phyloP scores from a whole-genome alignment of 2,888 invertebrate genomes.

The Dione juno region DNA sequence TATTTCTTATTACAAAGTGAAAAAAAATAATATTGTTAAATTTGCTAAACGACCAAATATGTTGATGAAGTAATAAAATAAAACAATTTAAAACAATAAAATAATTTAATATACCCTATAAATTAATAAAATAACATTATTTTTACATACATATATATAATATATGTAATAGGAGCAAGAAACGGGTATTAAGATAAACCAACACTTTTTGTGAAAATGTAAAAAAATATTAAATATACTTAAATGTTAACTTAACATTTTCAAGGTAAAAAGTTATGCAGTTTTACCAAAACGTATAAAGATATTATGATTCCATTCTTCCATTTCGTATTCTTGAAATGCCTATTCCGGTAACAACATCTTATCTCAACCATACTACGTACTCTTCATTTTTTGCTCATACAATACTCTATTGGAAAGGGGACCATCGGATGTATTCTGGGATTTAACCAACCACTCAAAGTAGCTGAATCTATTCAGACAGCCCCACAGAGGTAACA shows the following conservation, averaged over 20 bases:
- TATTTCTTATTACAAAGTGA: neutral
- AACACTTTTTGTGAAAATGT: too few species aligned
- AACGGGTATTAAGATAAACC: too few species aligned
- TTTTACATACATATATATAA: neutral
- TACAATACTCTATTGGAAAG: too few species aligned
- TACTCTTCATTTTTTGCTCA: too few species aligned
- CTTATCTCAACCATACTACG: too few species aligned
- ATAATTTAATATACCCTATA: neutral
- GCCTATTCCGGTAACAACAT: too few species aligned
- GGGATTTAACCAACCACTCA: neutral
- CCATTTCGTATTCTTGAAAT: too few species aligned
- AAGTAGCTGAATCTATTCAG: neutral
- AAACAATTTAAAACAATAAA: slow-evolving; percentile 7
- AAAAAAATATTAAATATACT: too few species aligned
- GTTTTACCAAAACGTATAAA: too few species aligned
- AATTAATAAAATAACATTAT: neutral
- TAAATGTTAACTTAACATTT: neutral
- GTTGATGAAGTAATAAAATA: neutral
- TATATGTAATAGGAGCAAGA: neutral
- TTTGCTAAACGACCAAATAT: neutral
- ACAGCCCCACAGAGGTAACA: neutral
- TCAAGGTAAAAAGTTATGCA: too few species aligned
- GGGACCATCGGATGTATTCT: neutral
- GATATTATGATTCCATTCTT: too few species aligned
- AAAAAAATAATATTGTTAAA: neutral